phyloP scores from a whole-genome alignment of 2,113 vertebrate species.

The Psittacula cyanocephala region DNA sequence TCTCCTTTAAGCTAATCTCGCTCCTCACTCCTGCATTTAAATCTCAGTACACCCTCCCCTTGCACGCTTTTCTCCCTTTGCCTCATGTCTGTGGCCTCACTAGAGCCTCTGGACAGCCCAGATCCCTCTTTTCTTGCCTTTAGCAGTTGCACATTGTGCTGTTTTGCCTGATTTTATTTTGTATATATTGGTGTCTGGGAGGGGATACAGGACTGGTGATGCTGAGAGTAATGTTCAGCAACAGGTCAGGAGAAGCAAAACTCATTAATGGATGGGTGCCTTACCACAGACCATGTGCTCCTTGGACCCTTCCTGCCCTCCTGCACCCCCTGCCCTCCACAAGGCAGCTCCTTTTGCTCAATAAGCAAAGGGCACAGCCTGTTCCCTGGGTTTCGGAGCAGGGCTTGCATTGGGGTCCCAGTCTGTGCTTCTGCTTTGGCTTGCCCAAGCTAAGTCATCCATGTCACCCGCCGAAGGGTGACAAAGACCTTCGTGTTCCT shows the following conservation, averaged over 20 bases:
- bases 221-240: background rate
- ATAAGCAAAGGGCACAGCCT: background rate
- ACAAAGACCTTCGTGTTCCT: background rate
- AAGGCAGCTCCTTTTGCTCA: background rate
- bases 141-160: background rate
- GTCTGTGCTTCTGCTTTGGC: background rate
- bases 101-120: background rate
- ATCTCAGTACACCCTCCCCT: background rate
- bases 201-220: background rate
- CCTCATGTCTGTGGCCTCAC: background rate
- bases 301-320: background rate
- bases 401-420: accelerated
- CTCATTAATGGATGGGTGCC: background rate
- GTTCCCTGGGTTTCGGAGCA: background rate
- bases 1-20: background rate
- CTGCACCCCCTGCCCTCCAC: background rate
- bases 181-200: background rate
- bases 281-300: accelerated
- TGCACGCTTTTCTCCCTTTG: background rate
- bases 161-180: background rate
- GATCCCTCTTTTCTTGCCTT: background rate
- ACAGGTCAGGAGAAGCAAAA: background rate
- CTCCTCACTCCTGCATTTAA: background rate
- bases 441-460: background rate
- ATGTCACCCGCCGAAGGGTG: background rate